Conservation (phyloP, 2,797 vertebrate species). For the Epinephelus coioides region DNA sequence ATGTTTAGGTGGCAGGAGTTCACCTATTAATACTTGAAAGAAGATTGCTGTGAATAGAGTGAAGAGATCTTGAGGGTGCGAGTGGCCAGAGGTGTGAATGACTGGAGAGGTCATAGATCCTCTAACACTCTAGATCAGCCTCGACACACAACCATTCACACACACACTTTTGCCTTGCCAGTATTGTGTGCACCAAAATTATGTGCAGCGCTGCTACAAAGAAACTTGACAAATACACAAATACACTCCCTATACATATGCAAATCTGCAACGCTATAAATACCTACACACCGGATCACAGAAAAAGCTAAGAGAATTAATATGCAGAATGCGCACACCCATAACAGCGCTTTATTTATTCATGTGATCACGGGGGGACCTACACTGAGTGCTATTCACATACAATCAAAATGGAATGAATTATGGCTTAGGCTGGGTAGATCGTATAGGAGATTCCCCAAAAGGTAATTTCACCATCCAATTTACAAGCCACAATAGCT, state of each 20-base stretch:
- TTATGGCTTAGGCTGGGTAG: constrained; percentile 24
- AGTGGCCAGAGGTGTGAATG: constrained; percentile 53
- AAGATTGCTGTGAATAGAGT: constrained; percentile 37
- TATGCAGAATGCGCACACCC: constrained; percentile 31
- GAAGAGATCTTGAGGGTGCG: constrained; percentile 6
- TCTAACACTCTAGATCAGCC: constrained; percentile 26
- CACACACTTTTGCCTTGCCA: not conserved
- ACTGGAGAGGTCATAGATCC: constrained; percentile 24
- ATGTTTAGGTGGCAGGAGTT: constrained; percentile 28
- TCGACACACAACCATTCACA: constrained; percentile 5
- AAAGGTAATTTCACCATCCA: constrained; percentile 66
- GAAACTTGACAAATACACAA: constrained; percentile 42
- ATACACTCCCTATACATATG: constrained; percentile 53
- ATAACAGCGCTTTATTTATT: constrained; percentile 57
- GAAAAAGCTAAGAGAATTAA: constrained; percentile 43
- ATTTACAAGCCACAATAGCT: constrained; percentile 57
- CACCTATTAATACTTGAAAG: constrained; percentile 57
- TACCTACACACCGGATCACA: constrained; percentile 40
- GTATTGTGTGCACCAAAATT: constrained; percentile 22
- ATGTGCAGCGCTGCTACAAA: not conserved
- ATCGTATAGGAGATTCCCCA: constrained; percentile 43
- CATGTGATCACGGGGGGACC: constrained; percentile 38
- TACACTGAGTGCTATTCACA: constrained; percentile 20
- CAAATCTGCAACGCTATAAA: constrained; percentile 62
- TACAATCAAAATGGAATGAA: constrained; percentile 58